Evolutionary conservation across 2,113 vertebrate species (phyloP), one percentile per base, ranked within the genome.

Genomic region (Paedocypris sp.): DNA sequence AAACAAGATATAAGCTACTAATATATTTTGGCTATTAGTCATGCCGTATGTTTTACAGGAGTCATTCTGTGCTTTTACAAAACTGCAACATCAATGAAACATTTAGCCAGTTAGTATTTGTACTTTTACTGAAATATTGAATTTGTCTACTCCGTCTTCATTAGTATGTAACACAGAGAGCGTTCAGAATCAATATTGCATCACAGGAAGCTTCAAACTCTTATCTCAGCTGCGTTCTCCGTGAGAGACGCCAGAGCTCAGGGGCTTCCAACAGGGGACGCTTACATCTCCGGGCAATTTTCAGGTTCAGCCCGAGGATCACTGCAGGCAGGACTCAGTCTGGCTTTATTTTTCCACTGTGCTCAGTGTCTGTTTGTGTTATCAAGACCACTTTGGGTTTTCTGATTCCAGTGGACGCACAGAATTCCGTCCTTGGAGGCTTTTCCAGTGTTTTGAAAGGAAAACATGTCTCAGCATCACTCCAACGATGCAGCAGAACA

Each of bases 311-410:
- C 31, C 50, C 20, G 31, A 5, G 50, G 41, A 15, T 64, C 50
- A 54, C 41, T 33, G 29, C 28, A 63, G n/a, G n/a, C n/a, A n/a
- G 58, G 11, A 8, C 61, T 22, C 9, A 19, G 53, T 23, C 18
- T 22, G n/a, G 49, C 16, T 31, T 12, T 23, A 38, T 33, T 18
- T 22, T n/a, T n/a, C n/a, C n/a, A 8, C 42, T 23, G 19, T 19
- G 2, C 50, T 32, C 26, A 26, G 9, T 25, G 43, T 64, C 52
- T 59, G 39, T 53, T 64, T 60, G 23, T 26, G 33, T 52, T 32
- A 41, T 41, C 47, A 52, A 39, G 23, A 39, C 53, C 25, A 3
- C 6, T 42, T 69, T 35, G 53, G 38, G 52, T 41, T 47, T 22
- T 16, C 32, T 32, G 48, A 58, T 35, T 47, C n/a, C 15, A 19